These are phyloP conservation scores for Erythrocercus mccallii DNA, from an alignment of 2,113 vertebrate species.

Conservation along the genomic window DNA sequence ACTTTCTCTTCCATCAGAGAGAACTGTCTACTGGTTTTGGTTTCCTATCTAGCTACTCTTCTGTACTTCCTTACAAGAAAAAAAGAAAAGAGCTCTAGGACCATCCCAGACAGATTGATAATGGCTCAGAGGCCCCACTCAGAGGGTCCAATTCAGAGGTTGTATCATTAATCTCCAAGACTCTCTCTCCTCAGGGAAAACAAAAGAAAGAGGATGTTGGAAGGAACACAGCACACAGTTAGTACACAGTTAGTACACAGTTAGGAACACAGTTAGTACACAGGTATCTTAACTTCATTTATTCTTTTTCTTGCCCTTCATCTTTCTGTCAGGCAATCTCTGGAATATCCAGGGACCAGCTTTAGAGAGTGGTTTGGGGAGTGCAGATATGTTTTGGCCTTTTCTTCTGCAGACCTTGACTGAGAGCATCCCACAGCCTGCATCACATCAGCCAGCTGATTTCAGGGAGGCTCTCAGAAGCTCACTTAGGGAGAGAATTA, in stretches of 20 bases:
- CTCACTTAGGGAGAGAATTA: background rate
- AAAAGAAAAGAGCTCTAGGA: background rate
- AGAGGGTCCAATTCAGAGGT: background rate
- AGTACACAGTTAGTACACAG: too few relatives aligned
- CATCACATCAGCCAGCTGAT: fast-evolving
- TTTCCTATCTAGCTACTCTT: background rate
- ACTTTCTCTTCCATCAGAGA: background rate
- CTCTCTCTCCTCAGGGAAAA: background rate
- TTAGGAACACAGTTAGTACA: too few relatives aligned
- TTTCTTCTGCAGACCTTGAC: background rate
- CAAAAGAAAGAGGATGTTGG: background rate
- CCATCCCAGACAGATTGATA: background rate
- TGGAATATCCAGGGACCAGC: background rate
- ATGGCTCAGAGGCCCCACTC: background rate
- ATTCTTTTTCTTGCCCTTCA: background rate
- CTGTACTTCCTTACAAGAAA: background rate
- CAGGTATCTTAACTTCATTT: background rate
- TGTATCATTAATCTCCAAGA: background rate
- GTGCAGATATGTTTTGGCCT: background rate
- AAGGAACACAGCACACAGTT: too few relatives aligned
- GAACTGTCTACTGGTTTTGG: background rate
- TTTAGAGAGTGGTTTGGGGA: background rate
- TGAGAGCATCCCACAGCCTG: background rate
- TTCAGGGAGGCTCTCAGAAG: background rate
- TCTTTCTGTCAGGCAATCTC: background rate